A percentile compares a stretch with the other conserved stretches of the same genome.
phyloP scores from a whole-genome alignment of 2,888 invertebrate species.

The Octonoba sinensis region DNA sequence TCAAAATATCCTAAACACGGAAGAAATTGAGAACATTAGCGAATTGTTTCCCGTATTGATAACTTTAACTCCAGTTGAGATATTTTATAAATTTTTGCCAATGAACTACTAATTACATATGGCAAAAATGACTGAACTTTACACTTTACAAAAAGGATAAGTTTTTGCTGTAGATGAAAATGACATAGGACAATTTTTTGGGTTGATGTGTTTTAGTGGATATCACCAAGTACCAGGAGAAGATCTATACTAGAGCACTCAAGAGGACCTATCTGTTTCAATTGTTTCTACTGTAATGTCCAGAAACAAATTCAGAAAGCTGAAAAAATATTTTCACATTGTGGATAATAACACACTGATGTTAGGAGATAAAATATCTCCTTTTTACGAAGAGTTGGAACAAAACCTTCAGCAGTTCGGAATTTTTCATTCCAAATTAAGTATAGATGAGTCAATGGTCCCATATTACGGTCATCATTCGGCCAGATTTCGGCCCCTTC shows the following conservation, averaged over 20 bases:
- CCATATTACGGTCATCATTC: conserved; percentile 7
- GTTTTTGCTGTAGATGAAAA: not conserved
- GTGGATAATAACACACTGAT: not conserved
- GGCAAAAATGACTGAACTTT: conserved; percentile 4
- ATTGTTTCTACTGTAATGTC: not conserved
- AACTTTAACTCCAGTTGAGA: conserved; percentile 1
- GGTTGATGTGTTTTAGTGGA: conserved; percentile 2
- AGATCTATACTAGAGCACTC: conserved; percentile 8
- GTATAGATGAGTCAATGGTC: not conserved
- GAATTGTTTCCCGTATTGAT: too few species aligned
- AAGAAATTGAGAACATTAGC: too few species aligned
- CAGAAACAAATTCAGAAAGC: not conserved
- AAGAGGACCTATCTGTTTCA: not conserved
- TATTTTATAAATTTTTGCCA: conserved; percentile 1
- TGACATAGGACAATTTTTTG: not conserved
- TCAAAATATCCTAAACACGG: not conserved
- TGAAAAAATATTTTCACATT: conserved; percentile 2
- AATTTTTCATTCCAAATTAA: conserved; percentile 1
- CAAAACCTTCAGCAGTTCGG: not conserved
- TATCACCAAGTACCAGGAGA: not conserved
- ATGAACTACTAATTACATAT: not conserved
- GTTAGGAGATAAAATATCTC: not conserved
- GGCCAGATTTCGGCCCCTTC: too few species aligned
- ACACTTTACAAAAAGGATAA: conserved; percentile 1
- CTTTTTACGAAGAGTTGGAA: not conserved